These are phyloP conservation scores for Python bivittatus DNA, from an alignment of 2,113 vertebrate species.

Conservation along the genomic window DNA sequence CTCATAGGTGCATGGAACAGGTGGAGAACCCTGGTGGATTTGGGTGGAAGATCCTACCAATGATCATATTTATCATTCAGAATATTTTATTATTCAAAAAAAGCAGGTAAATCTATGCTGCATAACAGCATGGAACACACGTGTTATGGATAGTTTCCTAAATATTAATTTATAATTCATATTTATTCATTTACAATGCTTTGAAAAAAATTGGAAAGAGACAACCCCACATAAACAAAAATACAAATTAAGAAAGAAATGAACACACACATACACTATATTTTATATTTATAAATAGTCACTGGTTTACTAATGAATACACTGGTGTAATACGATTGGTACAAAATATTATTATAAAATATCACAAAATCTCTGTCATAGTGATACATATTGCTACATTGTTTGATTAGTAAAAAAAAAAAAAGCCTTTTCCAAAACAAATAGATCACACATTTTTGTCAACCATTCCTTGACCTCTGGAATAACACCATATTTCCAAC, in stretches of 20 bases:
- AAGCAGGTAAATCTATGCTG: constrained; percentile 84
- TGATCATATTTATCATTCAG: constrained; percentile 98
- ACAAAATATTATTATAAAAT: background rate
- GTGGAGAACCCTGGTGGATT: constrained; percentile 98
- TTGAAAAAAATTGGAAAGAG: background rate
- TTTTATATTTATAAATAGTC: background rate
- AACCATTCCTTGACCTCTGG: background rate
- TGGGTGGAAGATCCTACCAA: constrained; percentile 98
- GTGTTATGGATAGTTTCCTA: background rate
- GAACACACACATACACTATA: background rate
- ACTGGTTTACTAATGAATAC: background rate
- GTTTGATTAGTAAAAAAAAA: background rate
- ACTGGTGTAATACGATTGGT: background rate
- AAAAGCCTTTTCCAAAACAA: too few relatives aligned
- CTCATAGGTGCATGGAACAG: constrained; percentile 90
- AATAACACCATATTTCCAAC: background rate
- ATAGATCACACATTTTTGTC: background rate
- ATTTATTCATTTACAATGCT: background rate
- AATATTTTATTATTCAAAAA: constrained; percentile 96
- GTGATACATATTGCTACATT: background rate
- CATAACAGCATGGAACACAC: constrained; percentile 28
- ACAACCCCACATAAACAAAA: background rate
- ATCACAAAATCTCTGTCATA: background rate
- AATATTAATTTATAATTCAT: constrained; percentile 21
- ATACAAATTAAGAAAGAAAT: background rate